Percentiles rank a stretch among this genome's conserved stretches.
phyloP scores from a whole-genome alignment of 1,140 invertebrate species.

The Harpegnathos saltator region DNA sequence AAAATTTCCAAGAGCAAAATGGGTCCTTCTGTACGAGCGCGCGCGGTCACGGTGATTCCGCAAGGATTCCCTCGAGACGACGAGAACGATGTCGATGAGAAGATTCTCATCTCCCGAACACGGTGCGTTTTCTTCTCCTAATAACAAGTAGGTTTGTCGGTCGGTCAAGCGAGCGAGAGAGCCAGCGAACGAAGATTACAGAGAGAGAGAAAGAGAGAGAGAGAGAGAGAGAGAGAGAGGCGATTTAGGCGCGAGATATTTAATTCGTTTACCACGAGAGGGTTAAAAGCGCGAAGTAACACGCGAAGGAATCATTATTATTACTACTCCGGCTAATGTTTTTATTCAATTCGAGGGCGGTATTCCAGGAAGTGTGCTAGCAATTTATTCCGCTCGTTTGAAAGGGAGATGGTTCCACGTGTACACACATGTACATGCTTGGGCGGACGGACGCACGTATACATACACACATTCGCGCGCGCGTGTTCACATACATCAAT shows the following conservation, averaged over 20 bases:
- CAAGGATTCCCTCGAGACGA: background rate
- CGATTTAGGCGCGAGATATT: constrained; percentile 46
- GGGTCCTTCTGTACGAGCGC: background rate
- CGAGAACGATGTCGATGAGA: constrained; percentile 14
- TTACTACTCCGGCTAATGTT: constrained; percentile 57
- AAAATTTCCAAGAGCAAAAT: background rate
- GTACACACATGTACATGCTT: background rate
- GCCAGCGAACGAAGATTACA: constrained; percentile 35
- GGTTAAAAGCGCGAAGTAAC: constrained; percentile 49
- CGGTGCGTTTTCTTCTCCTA: constrained; percentile 4
- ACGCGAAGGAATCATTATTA: constrained; percentile 58
- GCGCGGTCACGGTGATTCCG: too few relatives aligned
- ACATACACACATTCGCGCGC: background rate
- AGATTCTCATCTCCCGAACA: constrained; percentile 30
- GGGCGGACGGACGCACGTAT: too few relatives aligned
- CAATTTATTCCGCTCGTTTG: constrained; percentile 60
- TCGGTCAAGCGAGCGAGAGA: background rate
- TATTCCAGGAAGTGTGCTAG: constrained; percentile 55
- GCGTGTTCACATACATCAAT: constrained; percentile 11
- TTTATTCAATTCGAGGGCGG: constrained; percentile 59
- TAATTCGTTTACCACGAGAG: constrained; percentile 39
- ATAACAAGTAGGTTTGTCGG: too few relatives aligned
- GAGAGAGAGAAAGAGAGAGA: too few relatives aligned
- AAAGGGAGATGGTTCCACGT: constrained; percentile 44
- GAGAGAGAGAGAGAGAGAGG: too few relatives aligned